Evolutionary conservation across 2,888 invertebrate species (phyloP).

Genomic region (Sepioteuthis lessoniana): DNA sequence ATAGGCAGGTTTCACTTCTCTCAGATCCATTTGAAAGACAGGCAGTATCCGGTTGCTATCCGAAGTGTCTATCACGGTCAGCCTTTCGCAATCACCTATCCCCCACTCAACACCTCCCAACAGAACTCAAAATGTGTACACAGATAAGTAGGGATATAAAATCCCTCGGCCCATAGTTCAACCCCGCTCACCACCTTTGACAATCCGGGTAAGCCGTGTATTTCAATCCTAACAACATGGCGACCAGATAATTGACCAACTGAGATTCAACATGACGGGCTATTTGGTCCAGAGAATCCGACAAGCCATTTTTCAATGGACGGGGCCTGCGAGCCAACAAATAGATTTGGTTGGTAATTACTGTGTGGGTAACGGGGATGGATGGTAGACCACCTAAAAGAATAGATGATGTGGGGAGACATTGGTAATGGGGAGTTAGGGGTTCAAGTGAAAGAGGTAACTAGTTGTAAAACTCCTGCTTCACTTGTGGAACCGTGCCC

Average conservation of each 20-base stretch:
- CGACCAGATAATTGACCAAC: background rate
- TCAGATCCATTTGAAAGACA: background rate
- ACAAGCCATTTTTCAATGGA: background rate
- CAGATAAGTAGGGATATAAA: background rate
- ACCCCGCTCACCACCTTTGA: background rate
- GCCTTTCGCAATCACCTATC: background rate
- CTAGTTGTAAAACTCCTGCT: background rate
- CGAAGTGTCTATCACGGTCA: background rate
- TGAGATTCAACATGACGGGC: background rate
- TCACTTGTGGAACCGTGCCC: background rate
- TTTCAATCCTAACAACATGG: slow-evolving; percentile 23
- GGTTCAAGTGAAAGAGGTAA: background rate
- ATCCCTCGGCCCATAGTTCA: background rate
- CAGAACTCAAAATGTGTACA: background rate
- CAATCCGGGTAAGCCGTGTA: background rate
- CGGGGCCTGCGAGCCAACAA: background rate
- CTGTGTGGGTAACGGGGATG: background rate
- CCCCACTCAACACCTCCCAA: background rate
- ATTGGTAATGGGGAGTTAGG: background rate
- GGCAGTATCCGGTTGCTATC: background rate
- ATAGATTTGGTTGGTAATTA: slow-evolving; percentile 14
- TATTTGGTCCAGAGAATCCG: background rate
- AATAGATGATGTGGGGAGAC: background rate
- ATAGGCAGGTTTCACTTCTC: background rate
- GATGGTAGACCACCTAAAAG: background rate